Evolutionary conservation across 2,888 invertebrate genomes (phyloP), one percentile per base, ranked within the genome.

Genomic region (Altica lythri): DNA sequence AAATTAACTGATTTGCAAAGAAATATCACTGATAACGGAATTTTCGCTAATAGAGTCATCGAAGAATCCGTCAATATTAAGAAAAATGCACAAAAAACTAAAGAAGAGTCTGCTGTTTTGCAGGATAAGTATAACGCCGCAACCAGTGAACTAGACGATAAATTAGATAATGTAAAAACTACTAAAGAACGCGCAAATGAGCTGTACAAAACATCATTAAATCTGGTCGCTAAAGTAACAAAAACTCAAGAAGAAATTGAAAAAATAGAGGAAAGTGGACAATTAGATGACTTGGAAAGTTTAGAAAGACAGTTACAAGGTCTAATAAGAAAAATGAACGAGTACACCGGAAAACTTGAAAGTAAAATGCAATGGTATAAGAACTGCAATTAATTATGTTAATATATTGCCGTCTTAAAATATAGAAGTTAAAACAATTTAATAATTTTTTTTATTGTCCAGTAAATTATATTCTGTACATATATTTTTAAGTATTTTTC

Each of bases 1-100:
- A 84, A 88, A 54, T 78, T 95, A 12, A 86, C 86, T 55, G 83
- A 86, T 47, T 79, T 96, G 30, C 89, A 92, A 71, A 87, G 86
- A 64, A 86, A 89, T 68, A 89, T 90, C 57, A 82, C 89, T 2
- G 88, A 87, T 72, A 95, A 94, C 71, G 88, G 90, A 67, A 83
- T 87, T 51, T 88, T 89, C 50, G 89, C 95, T 4, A 84, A 87
- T 62, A 88, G 89, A 71, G 92, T 95, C 1, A 86, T 86, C 69
- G 83, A 86, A 60, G 89, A 89, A 73, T 88, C 89, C 0, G 81
- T 83, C 45, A 83, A 84, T 59, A 90, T 94, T 2, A 83, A 85
- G 1, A 82, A 83, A 40, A 85, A 88, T 45, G 88, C 92, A 0
- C 84, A 84, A 53, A 82, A 80, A 22, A 89, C 91, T 0, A 83